phyloP scores from a whole-genome alignment of 1,140 invertebrate genomes.

The Diploscapter pachys region DNA sequence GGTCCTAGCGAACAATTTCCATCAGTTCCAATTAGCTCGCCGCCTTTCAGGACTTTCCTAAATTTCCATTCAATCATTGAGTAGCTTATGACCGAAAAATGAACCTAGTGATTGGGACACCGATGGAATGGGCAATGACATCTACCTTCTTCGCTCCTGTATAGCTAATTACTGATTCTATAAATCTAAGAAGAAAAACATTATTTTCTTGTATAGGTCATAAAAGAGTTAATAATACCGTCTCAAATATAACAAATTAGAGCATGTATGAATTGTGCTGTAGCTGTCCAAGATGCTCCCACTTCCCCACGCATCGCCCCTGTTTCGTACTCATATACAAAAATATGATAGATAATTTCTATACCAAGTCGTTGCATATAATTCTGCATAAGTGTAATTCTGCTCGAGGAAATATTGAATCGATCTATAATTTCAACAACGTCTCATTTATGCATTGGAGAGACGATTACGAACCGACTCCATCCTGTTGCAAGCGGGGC shows the following conservation, averaged over 20 bases:
- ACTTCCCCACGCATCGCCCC: conserved; percentile 58
- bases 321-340: too few species aligned
- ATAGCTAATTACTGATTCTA: conserved; percentile 54
- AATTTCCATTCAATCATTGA: conserved; percentile 8
- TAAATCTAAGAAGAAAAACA: conserved; percentile 34
- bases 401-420: conserved; percentile 59
- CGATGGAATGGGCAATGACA: conserved; percentile 56
- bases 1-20: conserved; percentile 55
- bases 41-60: conserved; percentile 58
- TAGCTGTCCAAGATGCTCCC: conserved; percentile 54
- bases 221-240: not conserved
- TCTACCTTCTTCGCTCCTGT: conserved; percentile 54
- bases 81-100: not conserved
- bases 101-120: conserved; percentile 48
- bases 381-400: conserved; percentile 49
- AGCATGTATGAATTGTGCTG: conserved; percentile 54
- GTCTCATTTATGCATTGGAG: conserved; percentile 6
- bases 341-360: too few species aligned
- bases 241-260: conserved; percentile 50
- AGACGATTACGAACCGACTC: not conserved
- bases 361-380: conserved; percentile 54
- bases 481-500: conserved; percentile 50
- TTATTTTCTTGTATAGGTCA: too few species aligned
- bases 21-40: conserved; percentile 55
- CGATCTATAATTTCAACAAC: conserved; percentile 37